Conservation (phyloP, 1,140 invertebrate genomes). For the Neodiprion virginianus region DNA sequence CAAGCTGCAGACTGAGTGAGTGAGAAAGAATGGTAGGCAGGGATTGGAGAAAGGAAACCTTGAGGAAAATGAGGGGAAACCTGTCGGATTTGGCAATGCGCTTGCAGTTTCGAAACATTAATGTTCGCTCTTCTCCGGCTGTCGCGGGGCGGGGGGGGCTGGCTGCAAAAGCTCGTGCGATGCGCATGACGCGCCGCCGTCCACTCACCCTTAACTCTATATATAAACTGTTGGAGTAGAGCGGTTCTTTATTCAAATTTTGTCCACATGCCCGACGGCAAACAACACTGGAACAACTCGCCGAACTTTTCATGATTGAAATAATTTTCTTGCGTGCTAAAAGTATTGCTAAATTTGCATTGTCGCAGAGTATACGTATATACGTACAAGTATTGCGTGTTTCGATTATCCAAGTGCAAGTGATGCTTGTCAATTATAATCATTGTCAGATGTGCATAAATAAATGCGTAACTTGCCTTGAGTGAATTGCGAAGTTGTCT, state of each 20-base stretch:
- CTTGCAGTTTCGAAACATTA: background rate
- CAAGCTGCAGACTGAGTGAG: background rate
- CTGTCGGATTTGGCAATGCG: background rate
- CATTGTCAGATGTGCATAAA: too few relatives aligned
- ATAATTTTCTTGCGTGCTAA: too few relatives aligned
- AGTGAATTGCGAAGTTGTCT: too few relatives aligned
- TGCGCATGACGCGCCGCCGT: constrained; percentile 48
- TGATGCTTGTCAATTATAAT: too few relatives aligned
- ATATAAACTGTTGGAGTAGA: constrained; percentile 29
- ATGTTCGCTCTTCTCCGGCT: background rate
- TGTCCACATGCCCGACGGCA: background rate
- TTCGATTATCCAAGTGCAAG: too few relatives aligned
- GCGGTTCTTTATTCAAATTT: constrained; percentile 43
- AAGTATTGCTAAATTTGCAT: too few relatives aligned
- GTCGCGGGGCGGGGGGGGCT: background rate
- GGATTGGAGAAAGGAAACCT: background rate
- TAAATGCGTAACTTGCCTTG: too few relatives aligned
- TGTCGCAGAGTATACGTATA: too few relatives aligned
- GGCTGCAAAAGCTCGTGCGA: constrained; percentile 17
- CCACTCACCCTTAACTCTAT: constrained; percentile 43
- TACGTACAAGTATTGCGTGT: too few relatives aligned
- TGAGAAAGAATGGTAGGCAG: background rate
- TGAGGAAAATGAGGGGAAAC: background rate
- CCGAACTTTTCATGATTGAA: background rate
- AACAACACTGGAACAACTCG: background rate